Conservation (phyloP, 1,140 invertebrate genomes). For the Lanistes nyassanus region DNA sequence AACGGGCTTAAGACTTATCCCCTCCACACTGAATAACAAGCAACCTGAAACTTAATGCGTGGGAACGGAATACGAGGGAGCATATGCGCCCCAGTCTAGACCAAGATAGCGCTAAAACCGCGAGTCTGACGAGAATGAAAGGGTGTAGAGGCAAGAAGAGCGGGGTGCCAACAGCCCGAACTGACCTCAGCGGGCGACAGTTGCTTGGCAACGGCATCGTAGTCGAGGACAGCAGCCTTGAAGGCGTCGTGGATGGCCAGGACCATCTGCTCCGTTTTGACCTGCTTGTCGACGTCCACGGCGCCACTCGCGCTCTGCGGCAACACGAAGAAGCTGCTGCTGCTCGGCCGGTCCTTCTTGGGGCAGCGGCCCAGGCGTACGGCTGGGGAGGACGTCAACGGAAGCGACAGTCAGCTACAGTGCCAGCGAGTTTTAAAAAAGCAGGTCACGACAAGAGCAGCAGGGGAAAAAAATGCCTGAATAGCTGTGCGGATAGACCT, state of each 20-base stretch:
- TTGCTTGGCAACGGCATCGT: conserved; percentile 30
- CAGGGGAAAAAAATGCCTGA: too few species aligned
- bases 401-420: not conserved
- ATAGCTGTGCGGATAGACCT: too few species aligned
- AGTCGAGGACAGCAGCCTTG: conserved; percentile 36
- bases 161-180: not conserved
- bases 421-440: too few species aligned
- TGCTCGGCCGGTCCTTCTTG: conserved; percentile 49
- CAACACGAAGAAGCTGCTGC: conserved; percentile 49
- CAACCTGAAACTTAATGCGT: too few species aligned
- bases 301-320: conserved; percentile 41
- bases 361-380: conserved; percentile 51
- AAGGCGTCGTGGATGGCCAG: conserved; percentile 50
- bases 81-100: too few species aligned
- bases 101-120: too few species aligned
- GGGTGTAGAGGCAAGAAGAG: too few species aligned
- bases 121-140: too few species aligned
- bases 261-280: conserved; percentile 53
- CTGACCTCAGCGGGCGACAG: conserved; percentile 25
- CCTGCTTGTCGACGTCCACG: conserved; percentile 47
- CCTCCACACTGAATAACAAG: too few species aligned
- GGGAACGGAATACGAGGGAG: too few species aligned
- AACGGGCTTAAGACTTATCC: too few species aligned
- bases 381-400: conserved; percentile 33
- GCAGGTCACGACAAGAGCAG: too few species aligned